Percentiles rank a stretch among this genome's conserved stretches.
Conservation (phyloP, 2,888 invertebrate genomes). For the Drosophila imparisetae region DNA sequence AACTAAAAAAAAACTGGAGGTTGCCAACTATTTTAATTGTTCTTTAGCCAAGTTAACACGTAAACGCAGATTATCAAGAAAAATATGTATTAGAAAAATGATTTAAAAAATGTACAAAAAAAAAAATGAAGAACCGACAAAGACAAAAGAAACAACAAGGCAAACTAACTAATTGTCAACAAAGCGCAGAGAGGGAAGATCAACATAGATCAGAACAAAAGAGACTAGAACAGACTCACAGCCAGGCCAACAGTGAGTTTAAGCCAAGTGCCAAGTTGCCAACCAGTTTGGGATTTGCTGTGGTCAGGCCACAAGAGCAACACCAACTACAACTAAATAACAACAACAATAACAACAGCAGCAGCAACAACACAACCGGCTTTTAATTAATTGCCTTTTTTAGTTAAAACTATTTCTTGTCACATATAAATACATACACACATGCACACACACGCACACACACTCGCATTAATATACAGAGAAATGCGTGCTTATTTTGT, state of each 20-base stretch:
- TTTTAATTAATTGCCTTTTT: constrained; percentile 83
- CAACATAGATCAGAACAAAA: constrained; percentile 41
- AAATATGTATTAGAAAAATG: constrained; percentile 60
- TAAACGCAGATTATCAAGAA: constrained; percentile 38
- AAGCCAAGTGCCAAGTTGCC: constrained; percentile 38
- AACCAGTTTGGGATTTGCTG: constrained; percentile 65
- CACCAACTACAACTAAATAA: constrained; percentile 5
- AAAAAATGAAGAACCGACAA: constrained; percentile 37
- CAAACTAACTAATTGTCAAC: constrained; percentile 62
- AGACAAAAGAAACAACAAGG: constrained; percentile 33
- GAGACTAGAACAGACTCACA: constrained; percentile 39
- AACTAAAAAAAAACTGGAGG: constrained; percentile 28
- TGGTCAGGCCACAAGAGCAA: constrained; percentile 21
- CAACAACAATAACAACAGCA: constrained; percentile 34
- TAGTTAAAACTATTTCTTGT: constrained; percentile 80
- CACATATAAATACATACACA: constrained; percentile 28
- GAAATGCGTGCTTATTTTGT: constrained; percentile 48
- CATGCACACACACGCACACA: constrained; percentile 5
- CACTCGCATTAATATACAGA: constrained; percentile 11
- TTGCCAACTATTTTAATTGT: constrained; percentile 58
- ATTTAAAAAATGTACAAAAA: constrained; percentile 35
- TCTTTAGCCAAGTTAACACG: constrained; percentile 51
- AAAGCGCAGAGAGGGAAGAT: constrained; percentile 41
- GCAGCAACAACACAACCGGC: constrained; percentile 62
- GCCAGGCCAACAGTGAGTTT: constrained; percentile 34